Base-by-base conservation (phyloP, 2,113 vertebrate genomes). In the Tympanuchus pallidicinctus region DNA sequence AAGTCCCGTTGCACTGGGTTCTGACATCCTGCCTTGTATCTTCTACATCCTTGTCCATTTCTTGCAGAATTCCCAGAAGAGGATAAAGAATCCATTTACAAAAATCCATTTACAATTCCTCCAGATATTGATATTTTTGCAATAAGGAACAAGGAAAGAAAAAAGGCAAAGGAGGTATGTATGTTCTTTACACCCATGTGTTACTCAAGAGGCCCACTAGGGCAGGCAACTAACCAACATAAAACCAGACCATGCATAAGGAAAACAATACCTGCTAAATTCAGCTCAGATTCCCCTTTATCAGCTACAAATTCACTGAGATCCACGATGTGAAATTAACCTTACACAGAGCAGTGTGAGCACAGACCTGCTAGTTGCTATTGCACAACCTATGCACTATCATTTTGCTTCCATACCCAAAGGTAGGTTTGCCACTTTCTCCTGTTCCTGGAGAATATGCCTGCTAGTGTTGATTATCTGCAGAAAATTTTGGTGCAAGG, bases 91-190 rank as follows among this genome's bases (percentile, higher is more conserved):
- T 67, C 71, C 1, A 3, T 85, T 10, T 52, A 32, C 56, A 85
- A 88, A 78, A 98, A 98, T 47, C 97, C 98, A 10, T 98, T 98
- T 88, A 96, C 69, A 36, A 3, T 98, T 40, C 95, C 97, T 64
- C 36, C 91, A 25, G 95, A 97, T 6, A 13, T 69, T 6, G 97
- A 98, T 86, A 87, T 98, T 90, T 97, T 98, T 87, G 64, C 93
- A 65, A 28, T 98, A 63, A 93, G 94, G 88, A 96, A 98, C 9
- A 93, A 97, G 65, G 97, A 98, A 88, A 93, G 43, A 52, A 67
- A 95, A 82, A 97, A 94, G 15, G 93, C 96, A 28, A 88, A 70
- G 50, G 27, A 0, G 22, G 98, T 98, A 94, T 4, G 97, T 97
- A 69, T 36, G 32, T 32, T 40, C 25, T 89, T 79, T 63, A 82